phyloP scores from a whole-genome alignment of 2,888 invertebrate genomes.

The Steinernema scapterisci region DNA sequence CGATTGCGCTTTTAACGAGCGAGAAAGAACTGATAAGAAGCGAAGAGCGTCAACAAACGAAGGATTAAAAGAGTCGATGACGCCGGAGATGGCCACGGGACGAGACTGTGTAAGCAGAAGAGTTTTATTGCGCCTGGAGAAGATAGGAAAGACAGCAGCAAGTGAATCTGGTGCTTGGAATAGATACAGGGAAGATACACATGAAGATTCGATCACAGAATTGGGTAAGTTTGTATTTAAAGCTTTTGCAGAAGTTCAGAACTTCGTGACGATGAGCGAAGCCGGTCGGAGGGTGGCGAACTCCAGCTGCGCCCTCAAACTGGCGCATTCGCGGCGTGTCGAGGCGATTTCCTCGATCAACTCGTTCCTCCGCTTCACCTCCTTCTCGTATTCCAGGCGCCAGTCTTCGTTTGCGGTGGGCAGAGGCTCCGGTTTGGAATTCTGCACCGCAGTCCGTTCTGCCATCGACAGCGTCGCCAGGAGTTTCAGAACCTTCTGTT shows the following conservation, averaged over 20 bases:
- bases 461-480: background rate
- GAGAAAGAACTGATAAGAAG: background rate
- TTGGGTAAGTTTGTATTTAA: background rate
- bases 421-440: background rate
- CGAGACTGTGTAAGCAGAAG: slow-evolving; percentile 13
- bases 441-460: background rate
- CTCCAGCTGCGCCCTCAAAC: slow-evolving; percentile 10
- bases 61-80: slow-evolving; percentile 9
- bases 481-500: slow-evolving; percentile 6
- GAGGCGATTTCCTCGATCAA: slow-evolving; percentile 11
- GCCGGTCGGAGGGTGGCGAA: slow-evolving; percentile 21
- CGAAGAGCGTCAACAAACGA: background rate
- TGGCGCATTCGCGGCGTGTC: slow-evolving; percentile 18
- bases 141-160: background rate
- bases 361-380: background rate
- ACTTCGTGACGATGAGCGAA: slow-evolving; percentile 22
- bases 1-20: too few species aligned
- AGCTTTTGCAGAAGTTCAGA: background rate
- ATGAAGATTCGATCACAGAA: background rate
- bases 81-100: background rate
- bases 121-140: slow-evolving; percentile 19
- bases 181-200: background rate
- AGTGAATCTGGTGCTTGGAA: background rate
- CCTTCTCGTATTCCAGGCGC: slow-evolving; percentile 12
- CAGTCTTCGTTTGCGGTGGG: background rate